Evolutionary conservation across 1,140 invertebrate genomes (phyloP).

Genomic region (Gerris buenoi): DNA sequence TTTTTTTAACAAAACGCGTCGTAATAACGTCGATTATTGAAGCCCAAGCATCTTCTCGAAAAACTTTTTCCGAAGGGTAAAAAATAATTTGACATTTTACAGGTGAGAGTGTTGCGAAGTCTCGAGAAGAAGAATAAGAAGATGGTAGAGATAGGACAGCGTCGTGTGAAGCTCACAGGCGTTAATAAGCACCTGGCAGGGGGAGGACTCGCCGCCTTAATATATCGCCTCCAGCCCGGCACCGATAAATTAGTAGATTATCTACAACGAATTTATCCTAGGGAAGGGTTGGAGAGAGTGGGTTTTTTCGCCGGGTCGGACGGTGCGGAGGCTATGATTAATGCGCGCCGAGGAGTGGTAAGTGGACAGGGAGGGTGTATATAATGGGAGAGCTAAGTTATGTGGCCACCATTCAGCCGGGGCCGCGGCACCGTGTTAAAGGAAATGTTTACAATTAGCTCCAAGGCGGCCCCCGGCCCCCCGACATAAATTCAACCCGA

Average conservation of each 20-base stretch:
- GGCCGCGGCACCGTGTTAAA: not conserved
- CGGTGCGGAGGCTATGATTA: not conserved
- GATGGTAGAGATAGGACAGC: not conserved
- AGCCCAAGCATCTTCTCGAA: not conserved
- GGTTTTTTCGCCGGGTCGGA: not conserved
- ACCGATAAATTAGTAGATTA: not conserved
- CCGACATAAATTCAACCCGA: not conserved
- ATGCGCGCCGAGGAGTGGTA: too few relatives aligned
- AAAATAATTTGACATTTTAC: not conserved
- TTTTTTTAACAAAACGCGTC: too few relatives aligned
- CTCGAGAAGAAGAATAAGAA: not conserved
- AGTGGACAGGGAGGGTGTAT: not conserved
- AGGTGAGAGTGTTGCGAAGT: not conserved
- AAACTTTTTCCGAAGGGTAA: not conserved
- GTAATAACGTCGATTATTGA: not conserved
- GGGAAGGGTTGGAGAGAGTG: not conserved
- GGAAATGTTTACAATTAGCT: not conserved
- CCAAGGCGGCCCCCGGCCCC: not conserved
- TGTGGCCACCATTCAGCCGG: not conserved
- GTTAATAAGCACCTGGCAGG: not conserved
- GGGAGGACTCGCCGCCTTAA: not conserved
- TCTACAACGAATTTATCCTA: not conserved
- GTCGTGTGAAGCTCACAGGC: not conserved
- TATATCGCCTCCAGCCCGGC: not conserved
- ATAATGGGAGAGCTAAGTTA: not conserved